These are phyloP conservation scores for Chrysomela aeneicollis DNA, from an alignment of 2,888 invertebrate genomes.

Conservation along the genomic window DNA sequence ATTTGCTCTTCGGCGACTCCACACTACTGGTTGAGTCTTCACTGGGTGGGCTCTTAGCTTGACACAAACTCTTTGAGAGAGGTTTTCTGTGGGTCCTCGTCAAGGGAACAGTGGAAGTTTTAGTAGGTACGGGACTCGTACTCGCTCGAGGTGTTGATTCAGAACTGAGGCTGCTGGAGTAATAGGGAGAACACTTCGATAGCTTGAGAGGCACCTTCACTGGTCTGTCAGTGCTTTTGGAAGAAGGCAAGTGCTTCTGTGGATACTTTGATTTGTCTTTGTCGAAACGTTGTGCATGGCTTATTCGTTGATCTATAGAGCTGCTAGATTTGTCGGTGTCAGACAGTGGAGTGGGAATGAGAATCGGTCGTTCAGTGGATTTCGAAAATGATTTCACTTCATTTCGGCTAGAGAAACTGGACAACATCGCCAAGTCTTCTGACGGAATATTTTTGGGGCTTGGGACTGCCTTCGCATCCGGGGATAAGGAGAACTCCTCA, in stretches of 20 bases:
- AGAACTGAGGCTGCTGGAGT: conserved; percentile 78
- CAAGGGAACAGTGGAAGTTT: conserved; percentile 63
- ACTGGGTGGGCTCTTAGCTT: conserved; percentile 75
- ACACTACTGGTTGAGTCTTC: conserved; percentile 79
- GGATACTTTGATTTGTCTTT: conserved; percentile 57
- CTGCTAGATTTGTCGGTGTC: conserved; percentile 64
- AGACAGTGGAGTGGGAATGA: conserved; percentile 63
- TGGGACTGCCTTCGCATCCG: conserved; percentile 50
- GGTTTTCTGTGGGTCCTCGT: conserved; percentile 61
- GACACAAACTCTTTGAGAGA: conserved; percentile 67
- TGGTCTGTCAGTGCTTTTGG: conserved; percentile 58
- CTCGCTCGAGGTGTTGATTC: conserved; percentile 76
- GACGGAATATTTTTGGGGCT: conserved; percentile 59
- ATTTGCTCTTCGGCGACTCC: conserved; percentile 69
- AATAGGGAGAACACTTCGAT: conserved; percentile 77
- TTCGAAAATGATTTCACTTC: conserved; percentile 58
- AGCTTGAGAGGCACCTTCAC: conserved; percentile 64
- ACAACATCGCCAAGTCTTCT: conserved; percentile 54
- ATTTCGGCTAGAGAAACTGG: conserved; percentile 41
- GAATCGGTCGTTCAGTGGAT: conserved; percentile 65
- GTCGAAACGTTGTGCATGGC: conserved; percentile 57
- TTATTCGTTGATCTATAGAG: conserved; percentile 61
- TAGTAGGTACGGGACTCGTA: conserved; percentile 67
- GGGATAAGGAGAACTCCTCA: conserved; percentile 50
- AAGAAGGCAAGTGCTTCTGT: conserved; percentile 49